phyloP scores from a whole-genome alignment of 2,797 vertebrate species.

The Amblyopsis hoosieri region DNA sequence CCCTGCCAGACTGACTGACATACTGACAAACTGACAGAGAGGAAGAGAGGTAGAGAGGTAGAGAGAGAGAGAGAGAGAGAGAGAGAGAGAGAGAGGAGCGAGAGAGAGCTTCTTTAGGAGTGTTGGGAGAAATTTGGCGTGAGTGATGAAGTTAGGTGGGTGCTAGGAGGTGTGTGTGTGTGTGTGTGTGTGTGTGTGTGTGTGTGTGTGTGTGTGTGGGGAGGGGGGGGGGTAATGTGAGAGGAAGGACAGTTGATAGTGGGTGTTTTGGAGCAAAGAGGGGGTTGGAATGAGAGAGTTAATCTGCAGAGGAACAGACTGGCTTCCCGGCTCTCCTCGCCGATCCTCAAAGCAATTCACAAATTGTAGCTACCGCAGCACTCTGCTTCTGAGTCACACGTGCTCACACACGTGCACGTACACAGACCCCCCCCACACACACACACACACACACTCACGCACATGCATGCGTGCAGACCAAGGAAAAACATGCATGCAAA shows the following conservation, averaged over 20 bases:
- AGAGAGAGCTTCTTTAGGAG: conserved; percentile 10
- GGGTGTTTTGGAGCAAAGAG: conserved; percentile 55
- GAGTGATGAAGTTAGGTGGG: neutral
- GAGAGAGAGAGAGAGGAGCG: conserved; percentile 41
- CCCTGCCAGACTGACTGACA: conserved; percentile 54
- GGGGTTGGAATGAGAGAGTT: conserved; percentile 62
- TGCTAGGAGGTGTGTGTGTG: neutral
- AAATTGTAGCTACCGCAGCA: conserved; percentile 39
- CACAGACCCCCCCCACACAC: conserved; percentile 8
- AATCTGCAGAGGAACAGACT: conserved; percentile 73
- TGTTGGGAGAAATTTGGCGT: neutral
- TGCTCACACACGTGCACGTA: neutral
- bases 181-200: too few relatives aligned
- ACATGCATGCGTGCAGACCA: conserved; percentile 3
- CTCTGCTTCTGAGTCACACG: conserved; percentile 17
- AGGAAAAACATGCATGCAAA: conserved; percentile 1
- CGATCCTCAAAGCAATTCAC: conserved; percentile 66
- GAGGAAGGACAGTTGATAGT: conserved; percentile 58
- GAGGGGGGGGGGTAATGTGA: neutral
- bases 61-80: conserved; percentile 25
- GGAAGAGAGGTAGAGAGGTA: conserved; percentile 33
- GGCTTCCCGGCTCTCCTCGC: conserved; percentile 52
- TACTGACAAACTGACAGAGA: conserved; percentile 37
- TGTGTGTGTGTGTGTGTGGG: too few relatives aligned
- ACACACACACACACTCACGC: conserved; percentile 1